These are phyloP conservation scores for Teleopsis dalmanni DNA, from an alignment of 1,140 invertebrate genomes.

Conservation along the genomic window DNA sequence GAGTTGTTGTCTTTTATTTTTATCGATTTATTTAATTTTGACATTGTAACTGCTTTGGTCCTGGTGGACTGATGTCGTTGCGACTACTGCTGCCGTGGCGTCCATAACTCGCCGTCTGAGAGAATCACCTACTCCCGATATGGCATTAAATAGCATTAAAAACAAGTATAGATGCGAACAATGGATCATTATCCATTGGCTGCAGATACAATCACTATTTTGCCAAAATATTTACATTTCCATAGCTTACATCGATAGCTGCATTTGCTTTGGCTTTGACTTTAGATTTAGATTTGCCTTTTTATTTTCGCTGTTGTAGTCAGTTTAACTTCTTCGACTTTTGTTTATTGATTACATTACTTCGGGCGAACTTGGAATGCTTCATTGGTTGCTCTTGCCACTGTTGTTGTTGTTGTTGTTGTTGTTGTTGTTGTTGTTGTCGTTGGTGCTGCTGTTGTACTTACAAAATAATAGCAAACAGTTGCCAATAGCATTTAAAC, in stretches of 20 bases:
- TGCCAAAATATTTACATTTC: conserved; percentile 3
- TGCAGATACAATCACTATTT: neutral
- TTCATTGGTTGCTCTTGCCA: neutral
- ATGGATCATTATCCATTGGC: conserved; percentile 13
- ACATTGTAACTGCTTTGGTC: no score
- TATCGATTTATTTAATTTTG: no score
- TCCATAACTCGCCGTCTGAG: no score
- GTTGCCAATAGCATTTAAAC: no score
- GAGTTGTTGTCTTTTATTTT: no score
- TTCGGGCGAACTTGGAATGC: neutral
- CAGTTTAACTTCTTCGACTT: neutral
- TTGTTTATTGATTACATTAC: conserved; percentile 15
- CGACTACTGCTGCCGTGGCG: no score
- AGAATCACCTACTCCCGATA: conserved; percentile 4
- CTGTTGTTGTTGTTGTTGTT: neutral
- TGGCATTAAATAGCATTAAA: conserved; percentile 11
- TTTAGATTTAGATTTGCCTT: no score
- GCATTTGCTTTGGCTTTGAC: no score
- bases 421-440: conserved; percentile 3
- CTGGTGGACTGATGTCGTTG: no score
- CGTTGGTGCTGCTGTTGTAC: no score
- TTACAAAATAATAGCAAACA: no score
- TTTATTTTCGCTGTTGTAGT: no score
- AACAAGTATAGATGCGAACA: conserved; percentile 14
- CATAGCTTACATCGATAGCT: neutral